Evolutionary conservation across 2,113 vertebrate species (phyloP).

Genomic region (Grammomys dolichurus): DNA sequence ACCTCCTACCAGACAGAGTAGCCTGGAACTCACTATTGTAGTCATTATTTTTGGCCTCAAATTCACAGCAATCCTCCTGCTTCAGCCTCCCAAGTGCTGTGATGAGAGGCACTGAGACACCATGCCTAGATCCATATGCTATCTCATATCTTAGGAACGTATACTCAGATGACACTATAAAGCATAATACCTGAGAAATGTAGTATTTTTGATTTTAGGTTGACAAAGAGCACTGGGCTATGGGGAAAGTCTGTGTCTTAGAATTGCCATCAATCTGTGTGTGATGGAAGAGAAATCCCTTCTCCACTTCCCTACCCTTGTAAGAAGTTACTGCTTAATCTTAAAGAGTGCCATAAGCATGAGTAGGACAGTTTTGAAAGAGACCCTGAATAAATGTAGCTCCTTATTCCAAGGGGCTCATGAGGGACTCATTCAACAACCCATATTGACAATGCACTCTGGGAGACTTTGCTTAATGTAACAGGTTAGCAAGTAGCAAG

Average conservation of each 20-base stretch:
- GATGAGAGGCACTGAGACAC: neutral
- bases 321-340: neutral
- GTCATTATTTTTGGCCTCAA: neutral
- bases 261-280: neutral
- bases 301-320: neutral
- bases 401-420: neutral
- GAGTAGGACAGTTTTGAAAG: conserved; percentile 8
- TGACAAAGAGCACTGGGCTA: neutral
- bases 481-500: neutral
- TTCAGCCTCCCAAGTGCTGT: neutral
- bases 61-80: neutral
- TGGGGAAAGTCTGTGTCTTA: neutral
- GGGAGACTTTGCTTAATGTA: neutral
- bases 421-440: neutral
- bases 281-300: neutral
- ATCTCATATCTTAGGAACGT: neutral
- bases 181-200: neutral
- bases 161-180: neutral
- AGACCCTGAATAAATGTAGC: neutral
- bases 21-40: neutral
- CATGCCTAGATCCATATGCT: neutral
- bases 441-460: conserved; percentile 1
- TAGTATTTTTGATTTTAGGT: neutral
- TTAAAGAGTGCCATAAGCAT: neutral
- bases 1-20: neutral